Percentiles rank a stretch among this genome's conserved stretches.
These are phyloP conservation scores for Vespertilio murinus DNA, from an alignment of 2,797 vertebrate species.

Conservation along the genomic window DNA sequence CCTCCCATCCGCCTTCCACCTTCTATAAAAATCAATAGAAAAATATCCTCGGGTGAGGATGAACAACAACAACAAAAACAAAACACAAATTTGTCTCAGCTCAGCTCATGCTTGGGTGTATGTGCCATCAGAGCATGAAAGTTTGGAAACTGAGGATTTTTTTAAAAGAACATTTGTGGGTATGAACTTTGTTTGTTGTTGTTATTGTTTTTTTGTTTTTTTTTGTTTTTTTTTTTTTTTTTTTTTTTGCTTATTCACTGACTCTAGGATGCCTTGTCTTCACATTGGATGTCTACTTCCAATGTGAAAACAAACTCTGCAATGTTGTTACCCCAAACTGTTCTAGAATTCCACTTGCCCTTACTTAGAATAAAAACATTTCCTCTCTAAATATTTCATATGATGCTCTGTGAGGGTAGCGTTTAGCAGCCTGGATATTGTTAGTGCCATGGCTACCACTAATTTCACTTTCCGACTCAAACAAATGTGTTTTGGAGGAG, in stretches of 20 bases:
- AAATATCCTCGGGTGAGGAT: too few relatives aligned
- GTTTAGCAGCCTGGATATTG: background rate
- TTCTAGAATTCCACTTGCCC: background rate
- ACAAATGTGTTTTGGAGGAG: background rate
- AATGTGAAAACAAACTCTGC: background rate
- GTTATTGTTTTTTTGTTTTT: background rate
- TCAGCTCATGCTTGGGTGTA: background rate
- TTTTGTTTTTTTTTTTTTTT: background rate
- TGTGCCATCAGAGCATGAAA: background rate
- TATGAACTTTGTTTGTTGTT: background rate
- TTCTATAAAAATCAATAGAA: too few relatives aligned
- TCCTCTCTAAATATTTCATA: background rate
- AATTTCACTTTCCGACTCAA: background rate
- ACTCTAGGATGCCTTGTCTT: background rate
- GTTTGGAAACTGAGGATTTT: background rate
- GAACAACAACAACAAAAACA: too few relatives aligned
- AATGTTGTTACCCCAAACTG: background rate
- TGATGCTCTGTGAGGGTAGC: background rate
- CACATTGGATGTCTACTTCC: background rate
- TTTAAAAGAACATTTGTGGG: background rate
- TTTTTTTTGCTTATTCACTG: background rate
- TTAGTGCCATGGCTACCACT: background rate
- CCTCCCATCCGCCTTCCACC: too few relatives aligned
- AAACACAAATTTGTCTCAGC: background rate
- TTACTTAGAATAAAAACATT: background rate